These are phyloP conservation scores for Zaprionus taronus DNA, from an alignment of 1,140 invertebrate genomes.

Conservation along the genomic window DNA sequence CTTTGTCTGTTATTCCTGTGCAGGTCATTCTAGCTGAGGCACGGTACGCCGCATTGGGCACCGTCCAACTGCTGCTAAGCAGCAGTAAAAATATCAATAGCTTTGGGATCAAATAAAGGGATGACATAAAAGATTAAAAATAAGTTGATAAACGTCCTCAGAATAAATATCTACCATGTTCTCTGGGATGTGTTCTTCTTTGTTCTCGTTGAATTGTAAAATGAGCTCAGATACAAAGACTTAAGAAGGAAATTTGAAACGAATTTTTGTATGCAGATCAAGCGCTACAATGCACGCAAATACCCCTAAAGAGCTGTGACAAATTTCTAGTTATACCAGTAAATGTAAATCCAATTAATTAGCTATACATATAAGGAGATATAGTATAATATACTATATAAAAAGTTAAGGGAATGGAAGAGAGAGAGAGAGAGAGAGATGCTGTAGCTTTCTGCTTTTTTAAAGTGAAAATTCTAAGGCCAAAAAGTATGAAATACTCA, in stretches of 20 bases:
- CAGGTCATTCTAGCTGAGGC: not conserved
- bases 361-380: too few species aligned
- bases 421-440: too few species aligned
- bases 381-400: too few species aligned
- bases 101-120: not conserved
- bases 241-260: not conserved
- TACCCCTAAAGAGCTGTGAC: too few species aligned
- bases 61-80: not conserved
- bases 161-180: not conserved
- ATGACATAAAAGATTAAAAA: too few species aligned
- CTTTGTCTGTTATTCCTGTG: not conserved
- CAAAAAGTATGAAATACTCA: too few species aligned
- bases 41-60: not conserved
- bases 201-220: not conserved
- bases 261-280: not conserved
- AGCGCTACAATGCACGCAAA: too few species aligned
- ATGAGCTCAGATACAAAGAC: not conserved
- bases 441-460: too few species aligned
- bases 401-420: too few species aligned
- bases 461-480: too few species aligned
- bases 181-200: not conserved
- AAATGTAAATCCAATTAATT: too few species aligned
- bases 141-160: not conserved
- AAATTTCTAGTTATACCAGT: too few species aligned
- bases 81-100: conserved; percentile 3